phyloP scores from a whole-genome alignment of 1,140 invertebrate species.

The Hyposmocoma kahamanoa region DNA sequence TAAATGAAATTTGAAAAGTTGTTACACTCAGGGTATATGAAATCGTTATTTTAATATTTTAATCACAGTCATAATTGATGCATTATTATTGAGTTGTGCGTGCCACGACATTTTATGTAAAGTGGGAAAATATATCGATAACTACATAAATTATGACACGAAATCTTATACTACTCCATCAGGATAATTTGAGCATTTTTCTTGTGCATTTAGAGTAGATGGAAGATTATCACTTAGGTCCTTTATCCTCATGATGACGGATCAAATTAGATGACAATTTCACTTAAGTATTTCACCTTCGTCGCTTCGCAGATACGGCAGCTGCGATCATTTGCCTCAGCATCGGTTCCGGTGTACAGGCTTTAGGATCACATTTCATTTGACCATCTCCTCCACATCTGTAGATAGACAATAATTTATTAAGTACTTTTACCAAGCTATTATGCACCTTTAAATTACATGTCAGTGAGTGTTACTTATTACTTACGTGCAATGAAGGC shows the following conservation, averaged over 20 bases:
- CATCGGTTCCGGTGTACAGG: conserved; percentile 91
- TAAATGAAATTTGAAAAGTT: conserved; percentile 38
- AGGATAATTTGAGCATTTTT: conserved; percentile 68
- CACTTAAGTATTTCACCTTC: conserved; percentile 77
- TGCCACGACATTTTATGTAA: conserved; percentile 56
- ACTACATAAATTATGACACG: conserved; percentile 70
- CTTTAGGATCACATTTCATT: conserved; percentile 93
- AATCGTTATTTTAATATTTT: conserved; percentile 55
- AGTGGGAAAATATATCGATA: conserved; percentile 51
- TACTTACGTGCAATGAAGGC: conserved; percentile 93
- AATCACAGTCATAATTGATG: conserved; percentile 66
- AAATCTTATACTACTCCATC: conserved; percentile 67
- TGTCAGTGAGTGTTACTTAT: not conserved
- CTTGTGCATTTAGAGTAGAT: conserved; percentile 66
- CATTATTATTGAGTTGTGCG: conserved; percentile 40
- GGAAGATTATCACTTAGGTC: conserved; percentile 52
- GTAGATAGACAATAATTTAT: conserved; percentile 43
- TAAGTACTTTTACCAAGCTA: conserved; percentile 7
- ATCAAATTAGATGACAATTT: conserved; percentile 20
- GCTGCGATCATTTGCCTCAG: conserved; percentile 90
- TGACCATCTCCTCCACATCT: conserved; percentile 92
- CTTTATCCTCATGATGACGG: conserved; percentile 44
- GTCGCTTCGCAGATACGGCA: conserved; percentile 80
- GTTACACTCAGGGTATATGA: conserved; percentile 31
- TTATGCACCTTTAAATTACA: not conserved